Conservation (phyloP, 1,140 invertebrate species). For the Eufriesea mexicana region DNA sequence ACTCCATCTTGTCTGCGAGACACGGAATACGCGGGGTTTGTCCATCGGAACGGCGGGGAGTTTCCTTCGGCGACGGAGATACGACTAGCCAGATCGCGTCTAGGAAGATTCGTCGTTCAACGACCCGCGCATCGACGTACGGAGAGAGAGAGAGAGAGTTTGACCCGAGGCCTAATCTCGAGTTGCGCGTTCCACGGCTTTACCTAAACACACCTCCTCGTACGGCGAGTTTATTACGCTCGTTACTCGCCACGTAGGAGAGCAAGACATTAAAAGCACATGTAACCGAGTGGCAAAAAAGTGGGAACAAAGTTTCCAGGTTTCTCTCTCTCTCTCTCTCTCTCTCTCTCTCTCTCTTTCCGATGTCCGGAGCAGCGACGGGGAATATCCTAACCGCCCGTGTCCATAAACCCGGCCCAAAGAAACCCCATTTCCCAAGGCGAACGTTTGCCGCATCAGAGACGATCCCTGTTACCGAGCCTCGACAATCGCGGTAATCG, state of each 20-base stretch:
- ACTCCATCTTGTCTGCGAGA: not conserved
- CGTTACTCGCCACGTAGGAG: not conserved
- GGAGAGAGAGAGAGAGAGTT: not conserved
- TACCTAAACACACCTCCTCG: not conserved
- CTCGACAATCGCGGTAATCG: slow-evolving; percentile 10
- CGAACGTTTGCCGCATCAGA: slow-evolving; percentile 2
- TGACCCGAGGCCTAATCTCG: no score
- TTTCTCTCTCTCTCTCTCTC: no score
- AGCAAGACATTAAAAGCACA: not conserved
- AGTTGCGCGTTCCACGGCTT: no score
- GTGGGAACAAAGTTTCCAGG: slow-evolving; percentile 27
- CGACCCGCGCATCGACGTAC: not conserved
- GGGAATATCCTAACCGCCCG: not conserved
- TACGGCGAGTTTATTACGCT: slow-evolving; percentile 3
- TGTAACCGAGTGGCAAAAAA: slow-evolving; percentile 2
- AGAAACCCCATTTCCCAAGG: slow-evolving; percentile 2
- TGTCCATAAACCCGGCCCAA: not conserved
- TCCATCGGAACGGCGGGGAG: no score
- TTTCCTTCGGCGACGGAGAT: no score
- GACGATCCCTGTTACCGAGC: not conserved
- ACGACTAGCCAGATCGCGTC: no score
- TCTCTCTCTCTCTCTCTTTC: no score
- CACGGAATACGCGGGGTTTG: no score
- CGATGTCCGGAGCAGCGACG: no score
- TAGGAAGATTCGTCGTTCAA: no score